Percentiles rank a stretch among this genome's conserved stretches.
These are phyloP conservation scores for Onychostruthus taczanowskii DNA, from an alignment of 2,113 vertebrate species.

Conservation along the genomic window DNA sequence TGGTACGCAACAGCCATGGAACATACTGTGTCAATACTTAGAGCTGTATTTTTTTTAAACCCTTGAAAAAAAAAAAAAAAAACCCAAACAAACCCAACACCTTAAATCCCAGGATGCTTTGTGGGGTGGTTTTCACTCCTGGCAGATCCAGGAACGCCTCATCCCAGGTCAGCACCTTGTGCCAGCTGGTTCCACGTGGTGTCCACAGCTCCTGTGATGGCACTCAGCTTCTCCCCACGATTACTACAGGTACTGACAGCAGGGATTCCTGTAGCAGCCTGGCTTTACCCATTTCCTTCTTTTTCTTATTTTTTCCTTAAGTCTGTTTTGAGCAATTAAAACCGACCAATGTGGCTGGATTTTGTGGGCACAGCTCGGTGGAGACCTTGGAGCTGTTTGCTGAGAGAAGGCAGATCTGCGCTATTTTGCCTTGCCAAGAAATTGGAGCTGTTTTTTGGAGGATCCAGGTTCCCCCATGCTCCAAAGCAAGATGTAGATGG, in stretches of 20 bases:
- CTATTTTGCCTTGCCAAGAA: not conserved
- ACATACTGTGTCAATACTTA: fast-evolving
- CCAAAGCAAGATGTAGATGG: not conserved
- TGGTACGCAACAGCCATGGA: not conserved
- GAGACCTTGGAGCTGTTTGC: not conserved
- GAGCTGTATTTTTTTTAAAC: not conserved
- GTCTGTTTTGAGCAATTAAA: not conserved
- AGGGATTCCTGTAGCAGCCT: not conserved
- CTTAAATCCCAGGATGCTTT: not conserved
- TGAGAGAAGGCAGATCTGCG: not conserved
- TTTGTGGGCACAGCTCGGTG: not conserved
- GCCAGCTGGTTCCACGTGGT: fast-evolving
- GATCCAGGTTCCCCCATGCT: not conserved
- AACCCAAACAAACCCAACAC: not conserved
- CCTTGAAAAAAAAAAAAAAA: no score
- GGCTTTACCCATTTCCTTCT: not conserved
- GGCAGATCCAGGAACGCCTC: fast-evolving
- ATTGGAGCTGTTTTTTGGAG: not conserved
- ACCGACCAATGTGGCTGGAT: not conserved
- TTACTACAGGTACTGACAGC: fast-evolving
- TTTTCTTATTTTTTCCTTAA: not conserved
- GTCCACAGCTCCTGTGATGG: fast-evolving
- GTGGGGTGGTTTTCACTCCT: fast-evolving
- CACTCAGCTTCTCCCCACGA: not conserved
- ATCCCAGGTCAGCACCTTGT: not conserved